These are phyloP conservation scores for Ictidomys tridecemlineatus DNA, from an alignment of 2,113 vertebrate species.

Conservation along the genomic window DNA sequence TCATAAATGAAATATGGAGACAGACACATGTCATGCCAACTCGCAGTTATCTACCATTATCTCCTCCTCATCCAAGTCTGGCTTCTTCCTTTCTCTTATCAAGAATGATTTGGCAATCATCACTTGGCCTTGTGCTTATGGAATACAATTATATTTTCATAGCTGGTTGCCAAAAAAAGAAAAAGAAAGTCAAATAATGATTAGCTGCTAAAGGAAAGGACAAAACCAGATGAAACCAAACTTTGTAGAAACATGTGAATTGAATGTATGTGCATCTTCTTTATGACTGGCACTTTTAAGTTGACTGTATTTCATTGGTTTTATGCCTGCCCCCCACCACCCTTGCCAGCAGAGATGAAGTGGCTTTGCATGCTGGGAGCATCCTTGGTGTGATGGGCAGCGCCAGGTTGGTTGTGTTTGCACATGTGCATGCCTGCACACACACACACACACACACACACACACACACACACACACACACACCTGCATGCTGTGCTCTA, in stretches of 20 bases:
- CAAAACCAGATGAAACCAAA: conserved; percentile 31
- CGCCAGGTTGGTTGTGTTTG: neutral
- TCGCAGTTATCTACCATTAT: neutral
- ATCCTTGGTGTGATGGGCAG: neutral
- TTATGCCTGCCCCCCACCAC: neutral
- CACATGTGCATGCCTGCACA: rapidly evolving
- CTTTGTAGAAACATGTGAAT: neutral
- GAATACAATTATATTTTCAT: conserved; percentile 28
- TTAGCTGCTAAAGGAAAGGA: neutral
- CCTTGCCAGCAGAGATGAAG: neutral
- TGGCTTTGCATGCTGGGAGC: neutral
- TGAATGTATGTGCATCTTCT: conserved; percentile 38
- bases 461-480: neutral
- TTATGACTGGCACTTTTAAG: neutral
- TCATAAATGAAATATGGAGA: neutral
- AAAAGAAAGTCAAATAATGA: neutral
- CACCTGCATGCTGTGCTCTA: neutral
- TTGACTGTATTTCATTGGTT: neutral
- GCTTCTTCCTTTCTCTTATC: conserved; percentile 31
- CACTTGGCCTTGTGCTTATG: neutral
- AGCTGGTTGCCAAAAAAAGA: neutral
- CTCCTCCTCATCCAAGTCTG: neutral
- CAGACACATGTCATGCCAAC: neutral
- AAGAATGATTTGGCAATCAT: neutral
- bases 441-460: rapidly evolving